phyloP scores from a whole-genome alignment of 2,113 vertebrate genomes.

The Cepphus grylle region DNA sequence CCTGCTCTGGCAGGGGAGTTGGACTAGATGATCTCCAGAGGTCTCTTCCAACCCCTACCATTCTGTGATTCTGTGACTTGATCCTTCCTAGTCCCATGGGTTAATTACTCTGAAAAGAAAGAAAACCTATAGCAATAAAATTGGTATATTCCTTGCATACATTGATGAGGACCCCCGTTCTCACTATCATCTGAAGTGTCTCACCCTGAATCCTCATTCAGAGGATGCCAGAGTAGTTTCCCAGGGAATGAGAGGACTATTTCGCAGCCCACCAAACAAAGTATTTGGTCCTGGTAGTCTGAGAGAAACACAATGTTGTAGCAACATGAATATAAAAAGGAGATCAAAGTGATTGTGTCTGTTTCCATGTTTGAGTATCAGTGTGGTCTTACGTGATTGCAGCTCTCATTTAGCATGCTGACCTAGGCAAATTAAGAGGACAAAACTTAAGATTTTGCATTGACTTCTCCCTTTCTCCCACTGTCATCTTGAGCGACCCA shows the following conservation, averaged over 20 bases:
- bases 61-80: no score
- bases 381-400: background rate
- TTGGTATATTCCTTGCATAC: background rate
- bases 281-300: background rate
- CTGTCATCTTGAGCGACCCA: background rate
- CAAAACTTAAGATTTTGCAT: background rate
- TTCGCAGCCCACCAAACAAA: background rate
- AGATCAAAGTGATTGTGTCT: background rate
- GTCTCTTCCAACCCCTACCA: no score
- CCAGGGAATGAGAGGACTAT: background rate
- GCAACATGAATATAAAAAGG: background rate
- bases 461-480: background rate
- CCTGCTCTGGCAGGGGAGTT: no score
- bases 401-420: background rate
- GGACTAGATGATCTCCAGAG: no score
- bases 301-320: background rate
- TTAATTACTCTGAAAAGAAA: background rate
- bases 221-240: background rate
- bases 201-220: background rate
- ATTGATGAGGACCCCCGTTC: background rate
- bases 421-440: background rate
- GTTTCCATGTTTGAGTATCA: background rate
- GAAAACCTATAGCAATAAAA: background rate
- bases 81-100: background rate
- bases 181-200: background rate